These are phyloP conservation scores for Diachrysia chrysitis DNA, from an alignment of 2,888 invertebrate genomes.

Conservation along the genomic window DNA sequence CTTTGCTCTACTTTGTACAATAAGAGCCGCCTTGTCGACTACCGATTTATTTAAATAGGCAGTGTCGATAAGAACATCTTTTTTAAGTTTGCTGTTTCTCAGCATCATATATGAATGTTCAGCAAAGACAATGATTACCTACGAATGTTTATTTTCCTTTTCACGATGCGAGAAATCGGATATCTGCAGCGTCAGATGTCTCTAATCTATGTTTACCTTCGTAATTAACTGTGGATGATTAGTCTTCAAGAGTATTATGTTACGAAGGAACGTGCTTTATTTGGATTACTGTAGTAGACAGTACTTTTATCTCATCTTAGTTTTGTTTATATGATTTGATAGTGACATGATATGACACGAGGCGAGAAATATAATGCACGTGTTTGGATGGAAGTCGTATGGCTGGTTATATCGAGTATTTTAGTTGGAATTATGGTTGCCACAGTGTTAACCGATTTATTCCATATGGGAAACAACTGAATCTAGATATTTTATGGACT, in stretches of 20 bases:
- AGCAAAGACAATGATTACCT: slow-evolving; percentile 30
- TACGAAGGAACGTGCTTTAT: slow-evolving; percentile 75
- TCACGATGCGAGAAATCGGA: slow-evolving; percentile 68
- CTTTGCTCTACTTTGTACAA: no score
- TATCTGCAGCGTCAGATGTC: slow-evolving; percentile 72
- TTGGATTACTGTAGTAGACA: slow-evolving; percentile 64
- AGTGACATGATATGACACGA: slow-evolving; percentile 64
- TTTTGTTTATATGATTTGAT: slow-evolving; percentile 68
- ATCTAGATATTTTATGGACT: neutral
- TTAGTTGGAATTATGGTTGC: slow-evolving; percentile 8
- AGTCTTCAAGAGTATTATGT: slow-evolving; percentile 78
- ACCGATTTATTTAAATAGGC: neutral
- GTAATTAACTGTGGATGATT: slow-evolving; percentile 77
- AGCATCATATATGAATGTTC: slow-evolving; percentile 17
- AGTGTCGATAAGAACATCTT: neutral
- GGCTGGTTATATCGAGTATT: slow-evolving; percentile 15
- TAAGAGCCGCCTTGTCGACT: no score
- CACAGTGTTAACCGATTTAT: slow-evolving; percentile 8
- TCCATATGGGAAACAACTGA: slow-evolving; percentile 17
- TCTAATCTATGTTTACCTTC: slow-evolving; percentile 74
- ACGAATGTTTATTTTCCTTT: slow-evolving; percentile 55
- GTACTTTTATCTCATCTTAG: slow-evolving; percentile 64
- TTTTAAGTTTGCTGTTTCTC: neutral
- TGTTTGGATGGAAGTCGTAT: slow-evolving; percentile 21
- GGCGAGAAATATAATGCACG: slow-evolving; percentile 18